Evolutionary conservation across 2,888 invertebrate species (phyloP).

Genomic region (Drosophila helvetica): DNA sequence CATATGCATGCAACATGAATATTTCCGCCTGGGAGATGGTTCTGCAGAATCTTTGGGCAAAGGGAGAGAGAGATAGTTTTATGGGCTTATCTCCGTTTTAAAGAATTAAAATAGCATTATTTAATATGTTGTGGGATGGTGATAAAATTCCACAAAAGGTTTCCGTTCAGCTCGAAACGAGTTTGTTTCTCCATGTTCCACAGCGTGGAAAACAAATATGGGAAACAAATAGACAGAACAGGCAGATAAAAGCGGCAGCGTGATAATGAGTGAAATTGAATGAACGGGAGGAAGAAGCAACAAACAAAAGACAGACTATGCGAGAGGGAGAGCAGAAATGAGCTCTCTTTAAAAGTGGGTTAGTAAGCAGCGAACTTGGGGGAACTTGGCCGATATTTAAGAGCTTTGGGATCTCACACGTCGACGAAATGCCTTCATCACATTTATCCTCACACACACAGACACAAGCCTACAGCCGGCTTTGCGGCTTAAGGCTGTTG

Average conservation of each 20-base stretch:
- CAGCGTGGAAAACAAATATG: slow-evolving; percentile 2
- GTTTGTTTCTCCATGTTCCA: slow-evolving; percentile 6
- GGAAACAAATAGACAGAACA: slow-evolving; percentile 3
- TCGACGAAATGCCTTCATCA: slow-evolving; percentile 65
- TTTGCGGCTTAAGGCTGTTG: slow-evolving; percentile 26
- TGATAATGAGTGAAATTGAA: slow-evolving; percentile 22
- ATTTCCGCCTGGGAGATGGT: too few relatives aligned
- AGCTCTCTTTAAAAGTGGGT: slow-evolving; percentile 40
- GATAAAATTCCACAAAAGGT: not conserved
- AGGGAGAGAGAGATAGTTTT: not conserved
- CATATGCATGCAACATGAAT: slow-evolving; percentile 4
- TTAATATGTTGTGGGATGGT: not conserved
- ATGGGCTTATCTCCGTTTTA: not conserved
- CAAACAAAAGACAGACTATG: slow-evolving; percentile 31
- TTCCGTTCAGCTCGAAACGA: not conserved
- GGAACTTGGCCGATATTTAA: slow-evolving; percentile 58
- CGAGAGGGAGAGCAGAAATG: not conserved
- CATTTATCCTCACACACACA: not conserved
- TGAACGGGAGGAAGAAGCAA: slow-evolving; percentile 12
- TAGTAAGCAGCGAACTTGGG: slow-evolving; percentile 22
- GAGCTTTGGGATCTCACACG: slow-evolving; percentile 53
- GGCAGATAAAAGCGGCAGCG: slow-evolving; percentile 29
- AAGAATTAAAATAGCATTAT: not conserved
- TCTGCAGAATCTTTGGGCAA: too few relatives aligned
- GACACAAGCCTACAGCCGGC: not conserved